These are phyloP conservation scores for Paragorgia papillata DNA, from an alignment of 92 coral and sea anemone species.

Conservation along the genomic window DNA sequence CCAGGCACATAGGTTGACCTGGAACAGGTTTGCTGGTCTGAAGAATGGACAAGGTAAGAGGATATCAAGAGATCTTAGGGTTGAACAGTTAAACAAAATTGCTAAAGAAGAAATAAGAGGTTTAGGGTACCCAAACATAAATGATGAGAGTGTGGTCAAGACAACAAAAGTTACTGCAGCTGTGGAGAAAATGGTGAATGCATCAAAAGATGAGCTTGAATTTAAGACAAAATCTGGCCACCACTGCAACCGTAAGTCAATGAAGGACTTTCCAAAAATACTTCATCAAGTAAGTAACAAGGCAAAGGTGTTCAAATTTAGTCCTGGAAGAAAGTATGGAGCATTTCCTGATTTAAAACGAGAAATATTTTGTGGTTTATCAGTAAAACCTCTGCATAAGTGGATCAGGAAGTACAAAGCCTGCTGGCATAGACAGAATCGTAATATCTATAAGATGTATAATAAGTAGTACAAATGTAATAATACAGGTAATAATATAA, in stretches of 20 bases:
- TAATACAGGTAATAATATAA: no score
- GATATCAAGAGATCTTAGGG: conserved; percentile 61
- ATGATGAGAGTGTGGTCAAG: conserved; percentile 38
- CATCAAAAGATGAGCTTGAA: conserved; percentile 50
- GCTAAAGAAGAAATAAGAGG: conserved; percentile 57
- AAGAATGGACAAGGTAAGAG: conserved; percentile 57
- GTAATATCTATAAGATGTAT: conserved; percentile 33
- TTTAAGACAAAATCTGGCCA: conserved; percentile 25
- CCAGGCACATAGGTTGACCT: conserved; percentile 61
- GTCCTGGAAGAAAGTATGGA: conserved; percentile 51
- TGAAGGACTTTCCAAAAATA: conserved; percentile 28
- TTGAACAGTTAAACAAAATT: conserved; percentile 60
- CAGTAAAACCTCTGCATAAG: conserved; percentile 1
- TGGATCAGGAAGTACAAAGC: conserved; percentile 46
- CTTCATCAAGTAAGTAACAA: conserved; percentile 51
- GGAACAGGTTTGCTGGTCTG: conserved; percentile 61
- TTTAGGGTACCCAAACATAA: conserved; percentile 59
- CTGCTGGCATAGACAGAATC: conserved; percentile 50
- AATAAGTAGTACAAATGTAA: no score
- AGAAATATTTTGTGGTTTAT: conserved; percentile 5
- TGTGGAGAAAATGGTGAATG: conserved; percentile 49
- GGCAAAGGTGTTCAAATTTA: conserved; percentile 39
- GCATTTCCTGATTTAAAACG: conserved; percentile 32
- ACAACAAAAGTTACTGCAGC: conserved; percentile 61
- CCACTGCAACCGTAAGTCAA: conserved; percentile 51